Conservation (phyloP, 2,113 vertebrate genomes). For the Oreocharis arfaki region DNA sequence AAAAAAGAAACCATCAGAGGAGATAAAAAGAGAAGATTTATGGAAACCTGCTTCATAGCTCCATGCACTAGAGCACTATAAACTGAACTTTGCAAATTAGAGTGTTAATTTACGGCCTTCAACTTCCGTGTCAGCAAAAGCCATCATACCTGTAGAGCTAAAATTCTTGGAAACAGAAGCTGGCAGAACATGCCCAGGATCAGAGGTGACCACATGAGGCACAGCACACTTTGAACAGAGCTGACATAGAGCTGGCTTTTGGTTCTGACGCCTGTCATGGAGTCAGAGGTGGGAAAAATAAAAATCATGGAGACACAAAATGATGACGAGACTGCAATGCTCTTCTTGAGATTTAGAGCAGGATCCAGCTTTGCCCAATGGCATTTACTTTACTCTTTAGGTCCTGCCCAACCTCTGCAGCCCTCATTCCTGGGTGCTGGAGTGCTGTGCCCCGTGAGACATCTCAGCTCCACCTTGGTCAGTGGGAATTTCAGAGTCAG, state of each 20-base stretch:
- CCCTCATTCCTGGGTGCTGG: background rate
- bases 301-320: background rate
- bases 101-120: background rate
- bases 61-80: background rate
- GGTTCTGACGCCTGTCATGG: background rate
- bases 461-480: background rate
- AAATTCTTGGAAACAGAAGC: background rate
- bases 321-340: background rate
- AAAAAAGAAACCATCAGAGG: background rate
- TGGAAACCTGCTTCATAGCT: constrained; percentile 5
- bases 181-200: background rate
- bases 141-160: background rate
- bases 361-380: background rate
- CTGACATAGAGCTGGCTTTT: background rate
- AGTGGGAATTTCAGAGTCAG: background rate
- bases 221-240: background rate
- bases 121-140: background rate
- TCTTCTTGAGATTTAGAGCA: background rate
- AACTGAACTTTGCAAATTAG: background rate
- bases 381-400: background rate
- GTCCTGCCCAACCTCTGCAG: background rate
- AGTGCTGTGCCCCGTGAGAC: background rate
- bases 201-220: background rate
- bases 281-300: background rate
- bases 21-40: constrained; percentile 34